phyloP scores from a whole-genome alignment of 1,140 invertebrate species.

The Saccostrea cuccullata region DNA sequence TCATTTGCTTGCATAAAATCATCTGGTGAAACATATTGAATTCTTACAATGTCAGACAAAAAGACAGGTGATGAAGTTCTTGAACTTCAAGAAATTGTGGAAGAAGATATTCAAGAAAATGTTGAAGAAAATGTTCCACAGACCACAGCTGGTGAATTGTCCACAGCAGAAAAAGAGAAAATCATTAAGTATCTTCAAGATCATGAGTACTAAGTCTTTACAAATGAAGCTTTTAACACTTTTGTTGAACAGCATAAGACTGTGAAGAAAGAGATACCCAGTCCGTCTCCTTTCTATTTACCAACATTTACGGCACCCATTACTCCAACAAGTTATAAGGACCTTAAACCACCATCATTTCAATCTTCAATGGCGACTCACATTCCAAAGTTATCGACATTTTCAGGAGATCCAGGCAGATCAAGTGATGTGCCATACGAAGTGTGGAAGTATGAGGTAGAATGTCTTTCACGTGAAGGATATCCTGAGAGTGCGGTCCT shows the following conservation, averaged over 20 bases:
- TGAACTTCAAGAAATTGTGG: background rate
- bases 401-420: background rate
- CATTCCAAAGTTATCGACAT: conserved; percentile 1
- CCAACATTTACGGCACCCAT: background rate
- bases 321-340: background rate
- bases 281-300: background rate
- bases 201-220: background rate
- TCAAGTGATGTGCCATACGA: background rate
- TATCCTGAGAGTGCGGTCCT: background rate
- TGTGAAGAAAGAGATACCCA: background rate
- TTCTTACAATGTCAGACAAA: background rate
- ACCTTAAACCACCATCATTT: background rate
- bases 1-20: background rate
- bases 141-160: background rate
- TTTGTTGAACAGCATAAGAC: background rate
- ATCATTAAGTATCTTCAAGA: background rate
- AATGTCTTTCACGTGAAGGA: conserved; percentile 1
- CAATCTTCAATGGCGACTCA: background rate
- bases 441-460: conserved; percentile 37
- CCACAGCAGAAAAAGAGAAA: background rate
- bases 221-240: background rate
- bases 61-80: background rate
- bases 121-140: too few relatives aligned
- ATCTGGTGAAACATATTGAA: background rate
- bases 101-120: background rate